phyloP scores from a whole-genome alignment of 2,888 invertebrate species.

The Caenorhabditis auriculariae region DNA sequence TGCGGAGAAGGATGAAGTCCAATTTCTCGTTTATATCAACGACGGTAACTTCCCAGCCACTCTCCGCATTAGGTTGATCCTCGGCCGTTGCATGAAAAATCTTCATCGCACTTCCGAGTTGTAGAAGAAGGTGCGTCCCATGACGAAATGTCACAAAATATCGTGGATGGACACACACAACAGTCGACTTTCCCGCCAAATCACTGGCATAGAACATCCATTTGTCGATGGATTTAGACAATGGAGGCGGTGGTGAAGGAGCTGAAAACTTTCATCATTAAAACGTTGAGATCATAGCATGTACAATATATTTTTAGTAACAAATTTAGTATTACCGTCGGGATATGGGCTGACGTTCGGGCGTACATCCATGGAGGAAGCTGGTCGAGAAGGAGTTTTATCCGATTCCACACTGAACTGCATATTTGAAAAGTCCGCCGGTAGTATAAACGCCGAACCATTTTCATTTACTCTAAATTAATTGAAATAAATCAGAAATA shows the following conservation, averaged over 20 bases:
- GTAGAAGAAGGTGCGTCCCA: constrained; percentile 5
- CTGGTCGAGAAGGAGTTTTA: constrained; percentile 3
- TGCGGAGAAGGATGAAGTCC: constrained; percentile 6
- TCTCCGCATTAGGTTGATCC: constrained; percentile 4
- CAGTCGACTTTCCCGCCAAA: constrained; percentile 6
- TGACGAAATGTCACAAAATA: constrained; percentile 8
- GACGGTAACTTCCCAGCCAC: neutral
- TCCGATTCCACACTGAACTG: neutral
- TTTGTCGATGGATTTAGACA: constrained; percentile 5
- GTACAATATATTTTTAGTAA: constrained; percentile 8
- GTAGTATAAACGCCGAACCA: neutral
- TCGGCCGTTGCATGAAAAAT: constrained; percentile 4
- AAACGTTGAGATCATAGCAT: constrained; percentile 5
- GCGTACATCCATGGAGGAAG: constrained; percentile 3
- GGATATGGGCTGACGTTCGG: constrained; percentile 6
- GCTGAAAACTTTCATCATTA: constrained; percentile 6
- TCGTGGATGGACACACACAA: constrained; percentile 9
- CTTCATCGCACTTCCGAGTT: constrained; percentile 3
- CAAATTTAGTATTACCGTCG: constrained; percentile 8
- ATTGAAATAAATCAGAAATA: constrained; percentile 10
- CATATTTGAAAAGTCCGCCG: neutral
- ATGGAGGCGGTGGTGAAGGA: constrained; percentile 5
- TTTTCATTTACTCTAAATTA: constrained; percentile 2
- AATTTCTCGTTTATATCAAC: constrained; percentile 7
- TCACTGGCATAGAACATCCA: constrained; percentile 10